These are phyloP conservation scores for Hipparchia sbordonii DNA, from an alignment of 2,888 invertebrate genomes.

Conservation along the genomic window DNA sequence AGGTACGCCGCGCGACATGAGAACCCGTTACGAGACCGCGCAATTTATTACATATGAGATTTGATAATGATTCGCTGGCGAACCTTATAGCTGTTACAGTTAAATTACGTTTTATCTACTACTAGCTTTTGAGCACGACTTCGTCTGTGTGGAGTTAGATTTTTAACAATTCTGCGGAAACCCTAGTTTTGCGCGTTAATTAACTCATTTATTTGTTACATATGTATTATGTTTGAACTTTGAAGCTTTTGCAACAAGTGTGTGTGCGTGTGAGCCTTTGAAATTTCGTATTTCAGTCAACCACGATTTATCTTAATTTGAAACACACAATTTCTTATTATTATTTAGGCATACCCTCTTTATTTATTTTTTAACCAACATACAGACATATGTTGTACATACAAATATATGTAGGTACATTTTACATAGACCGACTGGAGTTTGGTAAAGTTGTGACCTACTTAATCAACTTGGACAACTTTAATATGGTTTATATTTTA, in stretches of 20 bases:
- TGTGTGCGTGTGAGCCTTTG: too few relatives aligned
- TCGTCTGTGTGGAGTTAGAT: neutral
- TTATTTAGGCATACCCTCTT: neutral
- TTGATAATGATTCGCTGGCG: slow-evolving; percentile 26
- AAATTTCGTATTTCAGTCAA: too few relatives aligned
- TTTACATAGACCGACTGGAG: neutral
- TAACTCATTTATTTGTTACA: too few relatives aligned
- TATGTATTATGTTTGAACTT: too few relatives aligned
- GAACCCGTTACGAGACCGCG: slow-evolving; percentile 23
- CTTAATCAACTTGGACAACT: slow-evolving; percentile 14
- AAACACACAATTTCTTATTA: neutral
- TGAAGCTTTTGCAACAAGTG: too few relatives aligned
- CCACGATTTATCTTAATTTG: too few relatives aligned
- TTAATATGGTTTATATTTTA: slow-evolving; percentile 9
- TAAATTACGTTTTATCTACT: neutral
- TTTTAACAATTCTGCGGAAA: too few relatives aligned
- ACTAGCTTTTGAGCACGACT: neutral
- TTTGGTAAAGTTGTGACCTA: slow-evolving; percentile 8
- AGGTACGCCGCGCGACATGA: slow-evolving; percentile 1
- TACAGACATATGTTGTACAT: neutral
- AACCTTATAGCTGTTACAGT: slow-evolving; percentile 21
- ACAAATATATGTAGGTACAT: too few relatives aligned
- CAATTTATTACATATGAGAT: slow-evolving; percentile 28
- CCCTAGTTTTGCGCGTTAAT: too few relatives aligned
- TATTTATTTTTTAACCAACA: neutral